A percentile compares a stretch with the other conserved stretches of the same genome.
Conservation (phyloP, 2,888 invertebrate species). For the Oscheius sp. region DNA sequence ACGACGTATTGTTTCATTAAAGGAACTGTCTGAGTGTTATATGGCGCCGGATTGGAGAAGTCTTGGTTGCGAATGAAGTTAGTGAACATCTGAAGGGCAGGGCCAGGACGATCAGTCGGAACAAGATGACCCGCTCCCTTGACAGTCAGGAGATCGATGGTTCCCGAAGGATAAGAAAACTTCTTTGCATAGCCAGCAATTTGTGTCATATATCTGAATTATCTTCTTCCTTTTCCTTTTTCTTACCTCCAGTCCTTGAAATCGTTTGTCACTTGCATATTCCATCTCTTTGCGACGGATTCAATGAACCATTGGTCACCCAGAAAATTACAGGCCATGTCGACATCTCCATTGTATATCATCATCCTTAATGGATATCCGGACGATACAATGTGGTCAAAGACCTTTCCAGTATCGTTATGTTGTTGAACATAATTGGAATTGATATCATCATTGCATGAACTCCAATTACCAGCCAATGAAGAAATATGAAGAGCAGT, state of each 20-base stretch:
- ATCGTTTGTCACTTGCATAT: slow-evolving; percentile 17
- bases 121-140: slow-evolving; percentile 82
- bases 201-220: slow-evolving; percentile 44
- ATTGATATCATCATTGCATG: slow-evolving; percentile 41
- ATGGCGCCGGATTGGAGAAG: slow-evolving; percentile 46
- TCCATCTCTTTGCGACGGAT: slow-evolving; percentile 38
- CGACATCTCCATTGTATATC: slow-evolving; percentile 61
- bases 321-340: slow-evolving; percentile 56
- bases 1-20: slow-evolving; percentile 43
- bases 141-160: slow-evolving; percentile 33
- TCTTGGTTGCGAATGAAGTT: slow-evolving; percentile 73
- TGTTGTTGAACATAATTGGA: slow-evolving; percentile 44
- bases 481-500: slow-evolving; percentile 60
- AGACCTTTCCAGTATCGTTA: slow-evolving; percentile 57
- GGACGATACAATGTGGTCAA: slow-evolving; percentile 48
- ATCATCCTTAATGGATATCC: slow-evolving; percentile 49
- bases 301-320: slow-evolving; percentile 54
- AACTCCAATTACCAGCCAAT: slow-evolving; percentile 51
- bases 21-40: slow-evolving; percentile 41
- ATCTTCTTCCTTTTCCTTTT: neutral
- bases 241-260: slow-evolving; percentile 23
- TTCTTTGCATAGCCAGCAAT: slow-evolving; percentile 54
- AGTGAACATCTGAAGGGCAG: slow-evolving; percentile 80
- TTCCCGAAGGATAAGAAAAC: slow-evolving; percentile 40
- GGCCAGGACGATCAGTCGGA: slow-evolving; percentile 82